Evolutionary conservation across 2,797 vertebrate species (phyloP), one percentile per base, ranked within the genome.

Genomic region (Kryptolebias ocellatus): DNA sequence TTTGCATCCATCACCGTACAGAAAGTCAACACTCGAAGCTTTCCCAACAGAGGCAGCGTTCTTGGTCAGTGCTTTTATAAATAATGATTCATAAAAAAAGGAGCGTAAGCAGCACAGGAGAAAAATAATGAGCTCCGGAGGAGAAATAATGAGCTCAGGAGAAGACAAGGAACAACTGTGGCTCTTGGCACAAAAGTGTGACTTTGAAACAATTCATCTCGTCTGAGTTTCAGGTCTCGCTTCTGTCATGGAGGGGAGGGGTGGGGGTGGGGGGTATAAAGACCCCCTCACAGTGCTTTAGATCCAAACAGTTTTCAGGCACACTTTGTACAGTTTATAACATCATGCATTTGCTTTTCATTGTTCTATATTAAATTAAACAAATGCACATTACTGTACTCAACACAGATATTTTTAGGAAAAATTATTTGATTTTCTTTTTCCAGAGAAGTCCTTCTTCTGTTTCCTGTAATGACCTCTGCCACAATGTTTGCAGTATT

Each of bases 181-280:
- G 60, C 27, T 61, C 44, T 59, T 55, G 46, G 60, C 27, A 6
- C 7, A 28, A 49, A 52, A 37, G 58, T 12, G 5, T 60, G 45
- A 59, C 53, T 27, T 12, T 72, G 39, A 64, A 20, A 68, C 42
- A 5, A 4, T 45, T 53, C 0, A 60, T 29, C 24, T 55, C 42
- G 53, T 73, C 27, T 10, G 12, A 51, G 10, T 39, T 45, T 74
- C 60, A 59, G 53, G 52, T 57, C 34, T 69, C 9, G 2, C 50
- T 45, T 58, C 44, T 70, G 8, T 7, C 14, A 24, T 39, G 2
- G 29, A 37, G 39, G 11, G 9, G 9, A 6, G 47, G 2, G 37
- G 47, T 24, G 20, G 20, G 20, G 11, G 9, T 29, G 2, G 27
- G 34, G 46, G 10, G 9, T 37, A 20, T 28, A 49, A 60, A 24